phyloP scores from a whole-genome alignment of 2,113 vertebrate genomes.

The Cisticola juncidis region DNA sequence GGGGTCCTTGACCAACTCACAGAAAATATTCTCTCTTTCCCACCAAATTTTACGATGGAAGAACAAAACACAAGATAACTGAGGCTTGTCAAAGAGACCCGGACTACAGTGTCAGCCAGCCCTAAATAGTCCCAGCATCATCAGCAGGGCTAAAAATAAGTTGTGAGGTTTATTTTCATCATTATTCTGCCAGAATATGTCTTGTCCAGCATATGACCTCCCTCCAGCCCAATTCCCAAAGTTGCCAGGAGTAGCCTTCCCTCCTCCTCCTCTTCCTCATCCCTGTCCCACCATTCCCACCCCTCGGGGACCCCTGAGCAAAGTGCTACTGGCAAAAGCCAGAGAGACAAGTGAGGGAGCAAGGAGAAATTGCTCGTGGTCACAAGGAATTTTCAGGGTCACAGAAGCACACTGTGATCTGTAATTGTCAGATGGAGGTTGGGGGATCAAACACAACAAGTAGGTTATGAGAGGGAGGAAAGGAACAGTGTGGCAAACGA shows the following conservation, averaged over 20 bases:
- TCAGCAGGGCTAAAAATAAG: constrained; percentile 38
- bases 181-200: neutral
- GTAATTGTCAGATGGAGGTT: neutral
- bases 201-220: neutral
- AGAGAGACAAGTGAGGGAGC: neutral
- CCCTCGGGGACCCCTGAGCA: neutral
- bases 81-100: neutral
- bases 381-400: neutral
- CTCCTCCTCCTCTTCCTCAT: neutral
- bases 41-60: neutral
- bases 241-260: neutral
- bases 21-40: neutral
- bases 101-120: constrained; percentile 37
- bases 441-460: neutral
- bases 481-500: neutral
- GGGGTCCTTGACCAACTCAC: neutral
- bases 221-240: neutral
- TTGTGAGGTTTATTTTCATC: constrained; percentile 4
- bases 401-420: fast-evolving
- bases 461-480: neutral
- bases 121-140: constrained; percentile 21
- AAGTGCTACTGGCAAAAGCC: neutral
- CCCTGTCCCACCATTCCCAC: neutral
- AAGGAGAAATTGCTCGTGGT: neutral
- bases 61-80: constrained; percentile 15